Conservation (phyloP, 64 coral and sea anemone species). For the Orbicella faveolata region DNA sequence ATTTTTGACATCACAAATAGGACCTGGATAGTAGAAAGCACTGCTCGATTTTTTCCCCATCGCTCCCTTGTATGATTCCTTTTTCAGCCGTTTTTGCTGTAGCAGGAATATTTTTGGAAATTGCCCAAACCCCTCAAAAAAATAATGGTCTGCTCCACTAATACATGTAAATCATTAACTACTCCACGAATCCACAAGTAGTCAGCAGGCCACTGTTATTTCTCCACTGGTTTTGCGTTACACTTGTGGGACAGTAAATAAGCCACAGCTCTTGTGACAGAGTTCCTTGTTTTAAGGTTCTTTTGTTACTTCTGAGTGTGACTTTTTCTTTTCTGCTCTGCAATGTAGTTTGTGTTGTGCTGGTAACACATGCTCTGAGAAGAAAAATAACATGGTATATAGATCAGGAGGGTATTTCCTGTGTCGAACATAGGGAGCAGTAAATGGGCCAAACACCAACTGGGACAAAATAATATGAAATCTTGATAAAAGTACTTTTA, state of each 20-base stretch:
- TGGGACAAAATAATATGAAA: not conserved
- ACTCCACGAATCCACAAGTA: not conserved
- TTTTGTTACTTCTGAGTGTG: not conserved
- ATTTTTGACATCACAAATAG: too few species aligned
- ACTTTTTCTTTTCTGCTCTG: conserved; percentile 13
- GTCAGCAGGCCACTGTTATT: conserved; percentile 13
- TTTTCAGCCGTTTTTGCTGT: too few species aligned
- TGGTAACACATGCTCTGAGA: conserved; percentile 3
- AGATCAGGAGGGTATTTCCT: not conserved
- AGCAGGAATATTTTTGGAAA: too few species aligned
- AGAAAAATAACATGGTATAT: not conserved
- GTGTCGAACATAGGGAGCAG: too few species aligned
- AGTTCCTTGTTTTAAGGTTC: conserved; percentile 26
- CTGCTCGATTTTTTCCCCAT: not conserved
- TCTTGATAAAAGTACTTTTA: not conserved
- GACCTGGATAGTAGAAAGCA: too few species aligned
- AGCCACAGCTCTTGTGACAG: not conserved
- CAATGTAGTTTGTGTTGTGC: not conserved
- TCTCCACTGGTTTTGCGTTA: conserved; percentile 16
- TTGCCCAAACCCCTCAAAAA: too few species aligned
- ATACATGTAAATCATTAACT: too few species aligned
- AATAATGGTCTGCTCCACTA: too few species aligned
- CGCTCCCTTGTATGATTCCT: not conserved
- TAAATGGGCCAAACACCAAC: not conserved
- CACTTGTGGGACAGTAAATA: conserved; percentile 38